Evolutionary conservation across 2,888 invertebrate genomes (phyloP).

Genomic region (Nomada hirtipes): DNA sequence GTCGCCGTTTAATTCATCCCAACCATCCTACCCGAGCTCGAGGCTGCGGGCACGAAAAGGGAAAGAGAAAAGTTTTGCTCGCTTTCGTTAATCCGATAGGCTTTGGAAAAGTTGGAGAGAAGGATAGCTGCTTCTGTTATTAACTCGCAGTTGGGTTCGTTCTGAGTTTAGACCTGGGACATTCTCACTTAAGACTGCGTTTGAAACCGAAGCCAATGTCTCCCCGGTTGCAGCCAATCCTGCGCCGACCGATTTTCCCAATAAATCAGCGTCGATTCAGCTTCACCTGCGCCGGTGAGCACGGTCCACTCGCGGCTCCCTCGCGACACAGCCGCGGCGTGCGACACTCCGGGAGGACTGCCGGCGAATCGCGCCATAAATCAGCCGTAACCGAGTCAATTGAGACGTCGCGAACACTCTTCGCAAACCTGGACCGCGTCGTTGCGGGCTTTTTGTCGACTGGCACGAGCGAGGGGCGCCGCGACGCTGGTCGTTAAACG

Average conservation of each 20-base stretch:
- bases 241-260: not conserved
- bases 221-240: no score
- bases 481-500: conserved; percentile 79
- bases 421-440: conserved; percentile 67
- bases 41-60: no score
- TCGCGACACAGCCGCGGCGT: conserved; percentile 21
- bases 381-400: conserved; percentile 80
- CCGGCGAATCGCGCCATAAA: conserved; percentile 73
- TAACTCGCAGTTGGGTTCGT: no score
- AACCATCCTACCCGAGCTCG: no score
- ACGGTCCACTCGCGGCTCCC: conserved; percentile 1
- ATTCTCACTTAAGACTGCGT: not conserved
- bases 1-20: not conserved
- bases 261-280: conserved; percentile 13
- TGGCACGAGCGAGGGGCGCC: conserved; percentile 42
- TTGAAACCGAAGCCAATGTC: no score
- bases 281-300: not conserved
- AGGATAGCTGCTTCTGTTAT: no score
- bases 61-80: no score
- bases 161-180: no score
- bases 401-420: conserved; percentile 81
- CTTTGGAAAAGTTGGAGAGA: no score
- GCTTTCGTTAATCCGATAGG: no score
- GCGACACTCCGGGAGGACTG: conserved; percentile 1
- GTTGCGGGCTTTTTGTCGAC: conserved; percentile 65